Conservation (phyloP, 1,140 invertebrate genomes). For the Dreissena polymorpha region DNA sequence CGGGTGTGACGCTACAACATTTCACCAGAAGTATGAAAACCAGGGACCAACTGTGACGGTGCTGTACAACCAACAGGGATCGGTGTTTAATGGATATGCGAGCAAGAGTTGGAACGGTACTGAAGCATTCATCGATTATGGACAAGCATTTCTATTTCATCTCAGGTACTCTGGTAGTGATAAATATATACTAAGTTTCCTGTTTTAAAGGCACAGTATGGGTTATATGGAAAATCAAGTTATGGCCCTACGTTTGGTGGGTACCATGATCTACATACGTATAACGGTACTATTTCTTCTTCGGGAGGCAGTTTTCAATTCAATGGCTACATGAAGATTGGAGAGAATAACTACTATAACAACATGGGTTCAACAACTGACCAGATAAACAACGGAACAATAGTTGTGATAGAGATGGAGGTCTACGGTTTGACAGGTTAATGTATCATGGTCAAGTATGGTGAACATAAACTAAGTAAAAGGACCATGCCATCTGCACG, state of each 20-base stretch:
- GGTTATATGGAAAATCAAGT: background rate
- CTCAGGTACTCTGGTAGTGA: no score
- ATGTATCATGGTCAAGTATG: no score
- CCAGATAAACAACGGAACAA: slow-evolving; percentile 26
- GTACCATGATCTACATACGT: slow-evolving; percentile 28
- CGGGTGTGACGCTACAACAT: slow-evolving; percentile 33
- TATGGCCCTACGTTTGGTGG: slow-evolving; percentile 45
- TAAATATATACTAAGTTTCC: background rate
- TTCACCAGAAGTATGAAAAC: slow-evolving; percentile 50
- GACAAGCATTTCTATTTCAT: no score
- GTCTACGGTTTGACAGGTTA: slow-evolving; percentile 48
- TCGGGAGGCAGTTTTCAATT: background rate
- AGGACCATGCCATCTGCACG: no score
- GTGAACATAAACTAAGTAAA: no score
- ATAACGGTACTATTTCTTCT: background rate
- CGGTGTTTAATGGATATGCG: slow-evolving; percentile 55
- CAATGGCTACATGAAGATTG: slow-evolving; percentile 6
- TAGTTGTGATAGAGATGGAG: slow-evolving; percentile 38
- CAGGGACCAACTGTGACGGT: slow-evolving; percentile 55
- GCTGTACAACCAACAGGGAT: slow-evolving; percentile 40
- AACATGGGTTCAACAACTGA: background rate
- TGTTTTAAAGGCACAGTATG: background rate
- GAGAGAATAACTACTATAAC: slow-evolving; percentile 25
- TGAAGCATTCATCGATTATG: no score
- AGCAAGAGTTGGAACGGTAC: slow-evolving; percentile 17